These are phyloP conservation scores for Lacanobia wlatinum DNA, from an alignment of 2,888 invertebrate species.

Conservation along the genomic window DNA sequence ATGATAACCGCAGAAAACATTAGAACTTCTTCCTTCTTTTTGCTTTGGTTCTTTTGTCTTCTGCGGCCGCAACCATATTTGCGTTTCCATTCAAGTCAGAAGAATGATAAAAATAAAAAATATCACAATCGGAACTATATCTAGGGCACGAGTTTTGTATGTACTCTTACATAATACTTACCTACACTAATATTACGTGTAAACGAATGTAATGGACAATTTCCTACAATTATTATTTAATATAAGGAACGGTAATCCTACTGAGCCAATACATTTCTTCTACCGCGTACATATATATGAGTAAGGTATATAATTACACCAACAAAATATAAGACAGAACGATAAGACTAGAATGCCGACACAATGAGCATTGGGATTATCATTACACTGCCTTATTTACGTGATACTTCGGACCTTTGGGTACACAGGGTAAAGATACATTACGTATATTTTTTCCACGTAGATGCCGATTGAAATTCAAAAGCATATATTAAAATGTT, in stretches of 20 bases:
- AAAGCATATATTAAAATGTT: neutral
- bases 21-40: neutral
- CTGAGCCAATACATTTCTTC: slow-evolving; percentile 77
- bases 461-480: neutral
- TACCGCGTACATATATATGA: slow-evolving; percentile 65
- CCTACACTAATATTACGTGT: slow-evolving; percentile 66
- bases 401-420: slow-evolving; percentile 37
- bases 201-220: slow-evolving; percentile 74
- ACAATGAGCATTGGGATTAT: slow-evolving; percentile 64
- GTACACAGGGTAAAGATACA: neutral
- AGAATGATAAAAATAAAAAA: slow-evolving; percentile 70
- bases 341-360: slow-evolving; percentile 82
- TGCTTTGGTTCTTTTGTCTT: neutral
- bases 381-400: slow-evolving; percentile 49
- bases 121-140: slow-evolving; percentile 84
- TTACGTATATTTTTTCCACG: neutral
- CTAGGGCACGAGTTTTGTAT: slow-evolving; percentile 76
- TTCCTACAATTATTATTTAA: slow-evolving; percentile 69
- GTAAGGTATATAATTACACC: slow-evolving; percentile 58
- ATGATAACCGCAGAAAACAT: slow-evolving; percentile 30
- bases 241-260: slow-evolving; percentile 77
- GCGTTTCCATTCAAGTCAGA: slow-evolving; percentile 29
- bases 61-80: slow-evolving; percentile 18
- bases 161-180: slow-evolving; percentile 71
- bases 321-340: slow-evolving; percentile 67